A percentile compares a stretch with the other conserved stretches of the same genome.
These are phyloP conservation scores for Daphoenositta chrysoptera DNA, from an alignment of 2,113 vertebrate genomes.

Conservation along the genomic window DNA sequence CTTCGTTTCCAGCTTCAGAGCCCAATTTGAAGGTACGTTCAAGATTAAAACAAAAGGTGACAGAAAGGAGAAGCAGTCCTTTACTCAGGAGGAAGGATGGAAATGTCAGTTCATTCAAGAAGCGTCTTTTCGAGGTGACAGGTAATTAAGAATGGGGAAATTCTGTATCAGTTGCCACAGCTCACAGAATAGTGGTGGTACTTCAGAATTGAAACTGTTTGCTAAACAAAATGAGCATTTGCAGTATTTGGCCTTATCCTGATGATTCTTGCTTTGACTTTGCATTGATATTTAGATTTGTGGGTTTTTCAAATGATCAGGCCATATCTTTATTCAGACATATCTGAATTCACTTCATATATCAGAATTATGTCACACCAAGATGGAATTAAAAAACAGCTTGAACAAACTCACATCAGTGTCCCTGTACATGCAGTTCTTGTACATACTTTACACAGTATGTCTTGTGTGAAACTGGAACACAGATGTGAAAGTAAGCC, in stretches of 20 bases:
- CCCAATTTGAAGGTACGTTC: constrained; percentile 98
- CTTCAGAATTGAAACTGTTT: neutral
- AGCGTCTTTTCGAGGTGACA: constrained; percentile 93
- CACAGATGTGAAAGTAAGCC: neutral
- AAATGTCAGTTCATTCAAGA: constrained; percentile 91
- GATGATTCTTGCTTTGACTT: neutral
- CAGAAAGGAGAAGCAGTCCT: constrained; percentile 96
- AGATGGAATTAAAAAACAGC: neutral
- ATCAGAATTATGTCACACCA: neutral
- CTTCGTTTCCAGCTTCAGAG: constrained; percentile 87
- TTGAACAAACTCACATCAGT: neutral
- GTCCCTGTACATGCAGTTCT: neutral
- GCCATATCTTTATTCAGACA: neutral
- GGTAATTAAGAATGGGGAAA: constrained; percentile 77
- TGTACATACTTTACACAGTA: neutral
- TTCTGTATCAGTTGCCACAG: neutral
- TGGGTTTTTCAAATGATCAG: neutral
- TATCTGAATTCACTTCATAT: neutral
- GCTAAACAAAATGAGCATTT: neutral
- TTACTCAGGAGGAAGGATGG: constrained; percentile 94
- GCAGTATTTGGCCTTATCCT: neutral
- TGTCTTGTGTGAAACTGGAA: neutral
- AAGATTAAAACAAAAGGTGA: constrained; percentile 98
- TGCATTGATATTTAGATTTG: neutral
- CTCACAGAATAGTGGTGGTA: neutral